phyloP scores from a whole-genome alignment of 2,888 invertebrate species.

The Polietes domitor region DNA sequence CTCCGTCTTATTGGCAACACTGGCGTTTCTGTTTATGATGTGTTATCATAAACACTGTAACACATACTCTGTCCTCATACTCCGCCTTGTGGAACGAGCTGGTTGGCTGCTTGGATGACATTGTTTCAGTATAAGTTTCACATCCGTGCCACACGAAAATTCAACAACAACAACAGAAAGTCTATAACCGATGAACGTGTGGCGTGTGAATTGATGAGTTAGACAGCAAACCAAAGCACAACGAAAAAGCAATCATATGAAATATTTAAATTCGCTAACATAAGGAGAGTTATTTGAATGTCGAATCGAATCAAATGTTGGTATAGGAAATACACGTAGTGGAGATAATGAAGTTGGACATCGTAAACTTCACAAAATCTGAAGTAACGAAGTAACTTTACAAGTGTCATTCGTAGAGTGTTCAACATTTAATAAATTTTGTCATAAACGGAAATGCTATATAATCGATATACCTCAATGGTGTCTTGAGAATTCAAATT shows the following conservation, averaged over 20 bases:
- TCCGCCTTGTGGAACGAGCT: not conserved
- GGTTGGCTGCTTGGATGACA: not conserved
- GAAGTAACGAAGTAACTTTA: too few relatives aligned
- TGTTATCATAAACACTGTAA: constrained; percentile 22
- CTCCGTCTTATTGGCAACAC: too few relatives aligned
- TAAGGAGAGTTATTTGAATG: not conserved
- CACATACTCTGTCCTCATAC: constrained; percentile 9
- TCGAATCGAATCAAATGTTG: too few relatives aligned
- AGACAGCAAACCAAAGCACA: constrained; percentile 12
- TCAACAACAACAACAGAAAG: not conserved
- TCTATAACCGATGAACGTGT: constrained; percentile 48
- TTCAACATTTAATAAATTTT: too few relatives aligned
- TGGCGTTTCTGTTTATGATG: constrained; percentile 19
- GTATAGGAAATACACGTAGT: too few relatives aligned
- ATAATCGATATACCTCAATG: too few relatives aligned
- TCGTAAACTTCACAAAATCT: too few relatives aligned
- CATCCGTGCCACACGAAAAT: not conserved
- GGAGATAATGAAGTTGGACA: too few relatives aligned
- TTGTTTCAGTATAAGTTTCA: not conserved
- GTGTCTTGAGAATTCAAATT: too few relatives aligned
- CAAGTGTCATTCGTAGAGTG: too few relatives aligned
- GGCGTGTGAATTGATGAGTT: constrained; percentile 42
- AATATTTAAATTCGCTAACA: constrained; percentile 8
- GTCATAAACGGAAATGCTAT: too few relatives aligned
- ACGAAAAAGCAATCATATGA: not conserved